phyloP scores from a whole-genome alignment of 1,140 invertebrate species.

The Odontomachus brunneus region DNA sequence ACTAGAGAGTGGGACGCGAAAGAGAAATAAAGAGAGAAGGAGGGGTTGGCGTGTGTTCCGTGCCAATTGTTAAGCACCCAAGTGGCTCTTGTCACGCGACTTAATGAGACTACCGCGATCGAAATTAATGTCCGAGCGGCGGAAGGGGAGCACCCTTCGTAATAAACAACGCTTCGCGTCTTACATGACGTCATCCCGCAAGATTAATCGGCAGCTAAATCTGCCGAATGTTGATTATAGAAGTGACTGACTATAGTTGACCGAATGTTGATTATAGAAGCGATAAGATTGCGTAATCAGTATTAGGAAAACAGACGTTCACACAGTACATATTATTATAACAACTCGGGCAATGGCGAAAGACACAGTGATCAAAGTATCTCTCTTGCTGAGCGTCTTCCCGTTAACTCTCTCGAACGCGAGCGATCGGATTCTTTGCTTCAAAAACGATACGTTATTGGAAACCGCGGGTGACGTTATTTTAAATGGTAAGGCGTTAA shows the following conservation, averaged over 20 bases:
- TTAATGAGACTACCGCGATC: conserved; percentile 46
- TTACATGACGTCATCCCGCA: conserved; percentile 22
- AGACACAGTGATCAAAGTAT: conserved; percentile 35
- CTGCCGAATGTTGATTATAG: neutral
- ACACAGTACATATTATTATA: conserved; percentile 8
- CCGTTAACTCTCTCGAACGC: conserved; percentile 42
- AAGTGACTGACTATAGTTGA: neutral
- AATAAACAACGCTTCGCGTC: conserved; percentile 40
- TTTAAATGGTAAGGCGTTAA: conserved; percentile 75
- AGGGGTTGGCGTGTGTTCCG: conserved; percentile 30
- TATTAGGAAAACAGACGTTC: neutral
- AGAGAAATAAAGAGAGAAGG: neutral
- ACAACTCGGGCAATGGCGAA: conserved; percentile 11
- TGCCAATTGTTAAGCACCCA: conserved; percentile 37
- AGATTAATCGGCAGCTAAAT: neutral
- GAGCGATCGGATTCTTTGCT: conserved; percentile 67
- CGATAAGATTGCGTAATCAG: neutral
- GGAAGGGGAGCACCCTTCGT: neutral
- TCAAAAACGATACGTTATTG: conserved; percentile 74
- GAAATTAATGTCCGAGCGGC: conserved; percentile 36
- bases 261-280: too few species aligned
- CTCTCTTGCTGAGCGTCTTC: conserved; percentile 53
- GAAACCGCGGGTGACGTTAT: conserved; percentile 80
- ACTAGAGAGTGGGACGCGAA: conserved; percentile 1
- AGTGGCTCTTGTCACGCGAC: conserved; percentile 66